Base-by-base conservation (phyloP, 2,113 vertebrate species). In the Agapornis roseicollis region DNA sequence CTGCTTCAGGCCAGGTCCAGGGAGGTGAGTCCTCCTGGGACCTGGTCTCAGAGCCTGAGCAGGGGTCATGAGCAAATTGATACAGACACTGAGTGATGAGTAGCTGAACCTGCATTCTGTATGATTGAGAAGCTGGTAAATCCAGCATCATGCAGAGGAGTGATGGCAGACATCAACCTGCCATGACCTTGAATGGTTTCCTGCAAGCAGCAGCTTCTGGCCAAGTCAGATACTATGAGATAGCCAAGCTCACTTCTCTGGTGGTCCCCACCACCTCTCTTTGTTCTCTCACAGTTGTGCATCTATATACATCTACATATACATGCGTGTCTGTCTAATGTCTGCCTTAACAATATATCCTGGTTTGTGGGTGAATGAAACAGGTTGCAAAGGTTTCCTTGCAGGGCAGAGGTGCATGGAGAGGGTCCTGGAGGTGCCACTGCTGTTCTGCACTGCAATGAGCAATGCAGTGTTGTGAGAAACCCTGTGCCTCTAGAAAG, bases 311-410 rank as follows among this genome's bases (percentile, higher is more conserved):
- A 8, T 29, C 35, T 55, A 4, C 4, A 6, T 18, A n/a, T 4
- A 7, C 1, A 24, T 4, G 6, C 2, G 8, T 17, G 8, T 42
- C 19, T 68, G 1, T 23, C 25, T n/a, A 61, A 10, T 14, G 17
- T 74, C 56, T 82, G 49, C 74, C 63, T 85, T 23, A 41, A 3
- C n/a, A 25, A 3, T 1, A 11, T 13, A 12, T 23, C 16, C 22
- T 44, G 16, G 3, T 76, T 37, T 2, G 1, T 11, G 31, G 9
- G 9, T n/a, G 61, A 84, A 49, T 13, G 19, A 64, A 13, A 11
- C 55, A 37, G 23, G 18, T 28, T 80, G 49, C 35, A 37, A 41
- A 60, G 50, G 28, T 64, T 63, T 58, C n/a, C 33, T 28, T 5
- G 2, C 23, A 37, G 58, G 35, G 35, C 58, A 61, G 56, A 35